Evolutionary conservation across 1,140 invertebrate genomes (phyloP).

Genomic region (Ericerus pela): DNA sequence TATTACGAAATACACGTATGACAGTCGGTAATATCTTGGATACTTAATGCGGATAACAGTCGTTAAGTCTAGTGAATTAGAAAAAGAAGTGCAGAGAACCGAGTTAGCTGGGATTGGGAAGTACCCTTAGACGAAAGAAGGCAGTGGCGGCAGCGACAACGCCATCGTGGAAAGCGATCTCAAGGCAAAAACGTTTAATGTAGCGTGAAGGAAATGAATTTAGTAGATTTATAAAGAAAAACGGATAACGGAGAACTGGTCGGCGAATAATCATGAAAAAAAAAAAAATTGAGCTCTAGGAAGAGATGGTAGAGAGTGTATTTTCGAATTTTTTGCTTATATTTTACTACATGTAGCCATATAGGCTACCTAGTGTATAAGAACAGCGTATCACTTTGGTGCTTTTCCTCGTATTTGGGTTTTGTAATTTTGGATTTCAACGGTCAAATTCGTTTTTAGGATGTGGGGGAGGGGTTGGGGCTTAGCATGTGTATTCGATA

Average conservation of each 20-base stretch:
- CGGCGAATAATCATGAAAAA: too few species aligned
- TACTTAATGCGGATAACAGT: constrained; percentile 4
- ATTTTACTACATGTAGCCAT: too few species aligned
- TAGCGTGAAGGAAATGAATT: constrained; percentile 9
- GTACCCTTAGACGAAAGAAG: background rate
- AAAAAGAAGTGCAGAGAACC: constrained; percentile 2
- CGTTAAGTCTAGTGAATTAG: constrained; percentile 1
- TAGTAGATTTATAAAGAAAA: constrained; percentile 10
- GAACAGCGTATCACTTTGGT: too few species aligned
- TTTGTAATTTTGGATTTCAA: too few species aligned
- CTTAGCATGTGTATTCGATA: too few species aligned
- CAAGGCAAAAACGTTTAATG: constrained; percentile 8
- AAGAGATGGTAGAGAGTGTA: too few species aligned
- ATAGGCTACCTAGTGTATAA: too few species aligned
- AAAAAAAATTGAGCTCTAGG: too few species aligned
- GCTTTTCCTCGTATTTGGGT: too few species aligned
- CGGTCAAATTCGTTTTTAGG: too few species aligned
- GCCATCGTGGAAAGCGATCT: background rate
- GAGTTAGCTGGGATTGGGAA: background rate
- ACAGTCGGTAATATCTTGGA: constrained; percentile 9
- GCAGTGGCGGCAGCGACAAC: background rate
- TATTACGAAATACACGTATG: constrained; percentile 8
- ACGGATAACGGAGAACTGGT: constrained; percentile 2
- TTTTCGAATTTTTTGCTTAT: too few species aligned
- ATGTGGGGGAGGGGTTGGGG: too few species aligned